Base-by-base conservation (phyloP, 1,140 invertebrate species). In the Brachionus angularis region DNA sequence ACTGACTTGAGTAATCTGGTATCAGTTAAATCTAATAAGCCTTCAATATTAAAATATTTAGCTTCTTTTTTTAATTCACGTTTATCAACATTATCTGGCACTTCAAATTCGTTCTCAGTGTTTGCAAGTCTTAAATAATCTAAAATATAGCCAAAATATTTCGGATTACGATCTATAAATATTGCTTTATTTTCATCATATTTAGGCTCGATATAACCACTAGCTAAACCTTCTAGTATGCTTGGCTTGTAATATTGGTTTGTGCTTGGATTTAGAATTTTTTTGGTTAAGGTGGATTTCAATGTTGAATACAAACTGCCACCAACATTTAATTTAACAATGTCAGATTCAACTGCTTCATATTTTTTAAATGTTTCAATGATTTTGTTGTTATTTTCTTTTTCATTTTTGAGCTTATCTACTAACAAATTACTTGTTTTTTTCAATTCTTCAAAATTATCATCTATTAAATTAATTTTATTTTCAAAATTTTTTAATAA, bases 31-130 rank as follows among this genome's bases (percentile, higher is more conserved):
- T 64, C 58, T 29, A 46, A 16, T 46, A 64, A 36, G 5, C 42
- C 42, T 46, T 64, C 39, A 31, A 64, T 29, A 31, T 64, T 64
- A 21, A 46, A 64, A 47, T 46, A 64, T 64, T 64, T 64, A 12
- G 58, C 58, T 47, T 64, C 58, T 46, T 33, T 64, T 31, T 14
- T 27, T 0, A 64, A 16, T 21, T 64, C 58, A 31, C 47, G 46
- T 64, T 46, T 46, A 10, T 46, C 42, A 31, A 46, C 10, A 7
- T 64, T 64, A 31, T 64, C 58, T 33, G 39, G 39, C 12, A 64
- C 8, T 10, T 64, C 42, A 18, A 64, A 46, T 46, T 64, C 58
- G 39, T 18, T 58, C 5, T 58, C 53, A 10, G 53, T 25, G 39
- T 58, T 58, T 33, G 27, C 39, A 7, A 27, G 46, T 46, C 58